Evolutionary conservation across 2,797 vertebrate genomes (phyloP).

Genomic region (Thamnophis elegans): DNA sequence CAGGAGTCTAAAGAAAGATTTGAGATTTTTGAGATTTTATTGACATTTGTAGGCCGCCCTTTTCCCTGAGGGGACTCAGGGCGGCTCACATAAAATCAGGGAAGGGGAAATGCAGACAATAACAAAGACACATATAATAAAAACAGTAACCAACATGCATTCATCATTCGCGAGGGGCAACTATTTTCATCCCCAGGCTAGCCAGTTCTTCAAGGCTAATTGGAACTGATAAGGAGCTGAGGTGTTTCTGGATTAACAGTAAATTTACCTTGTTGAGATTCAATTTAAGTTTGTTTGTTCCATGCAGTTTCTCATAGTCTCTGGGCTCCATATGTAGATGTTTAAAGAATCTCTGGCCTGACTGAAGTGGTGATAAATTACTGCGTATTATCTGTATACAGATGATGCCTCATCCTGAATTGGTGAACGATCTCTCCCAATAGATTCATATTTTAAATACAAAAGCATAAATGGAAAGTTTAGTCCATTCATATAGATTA

Average conservation of each 20-base stretch:
- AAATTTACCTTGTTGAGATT: background rate
- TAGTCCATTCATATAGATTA: background rate
- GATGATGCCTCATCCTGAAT: background rate
- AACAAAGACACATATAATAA: too few species aligned
- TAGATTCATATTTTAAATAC: background rate
- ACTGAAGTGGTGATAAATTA: background rate
- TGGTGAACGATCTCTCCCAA: background rate
- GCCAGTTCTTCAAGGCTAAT: too few species aligned
- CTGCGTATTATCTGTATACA: background rate
- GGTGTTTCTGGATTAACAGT: background rate
- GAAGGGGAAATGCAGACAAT: too few species aligned
- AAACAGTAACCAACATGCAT: too few species aligned
- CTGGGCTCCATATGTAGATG: background rate
- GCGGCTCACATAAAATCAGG: too few species aligned
- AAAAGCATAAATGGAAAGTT: background rate
- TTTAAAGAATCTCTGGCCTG: background rate
- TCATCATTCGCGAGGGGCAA: too few species aligned
- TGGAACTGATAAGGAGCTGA: background rate
- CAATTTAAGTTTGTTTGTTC: background rate
- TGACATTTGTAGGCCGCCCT: too few species aligned
- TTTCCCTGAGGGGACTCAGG: too few species aligned
- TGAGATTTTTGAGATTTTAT: too few species aligned
- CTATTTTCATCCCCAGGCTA: too few species aligned
- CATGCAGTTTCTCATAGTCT: background rate
- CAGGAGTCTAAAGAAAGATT: background rate